Base-by-base conservation (phyloP, 2,797 vertebrate species). In the Antrozous pallidus region DNA sequence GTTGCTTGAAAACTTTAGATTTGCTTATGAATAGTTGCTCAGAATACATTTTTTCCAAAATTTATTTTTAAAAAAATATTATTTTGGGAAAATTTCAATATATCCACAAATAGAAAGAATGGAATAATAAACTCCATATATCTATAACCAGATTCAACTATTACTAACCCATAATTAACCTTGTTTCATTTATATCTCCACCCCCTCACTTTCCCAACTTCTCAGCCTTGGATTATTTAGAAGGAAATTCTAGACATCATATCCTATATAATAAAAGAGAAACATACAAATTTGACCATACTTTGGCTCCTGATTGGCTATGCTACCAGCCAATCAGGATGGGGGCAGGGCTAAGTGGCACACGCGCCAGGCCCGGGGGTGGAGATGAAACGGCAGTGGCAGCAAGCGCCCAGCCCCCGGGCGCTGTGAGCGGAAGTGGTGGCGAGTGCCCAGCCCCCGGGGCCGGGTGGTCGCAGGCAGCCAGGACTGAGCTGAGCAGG, bases 161-260 rank as follows among this genome's bases (percentile, higher is more conserved):
- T 49, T 86, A 86, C 51, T 84, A 56, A 81, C 31, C 61, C 36
- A 42, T 38, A 69, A 65, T 33, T 58, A 42, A 73, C 73, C 26
- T 40, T 65, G 33, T 58, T 38, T 74, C 12, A 49, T 51, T 67
- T 54, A 18, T 26, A 4, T 20, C 5, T 77, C 81, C 2, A 31
- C n/a, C 42, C 22, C 12, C 3, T 40, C 36, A 18, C 22, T 36
- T 63, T 13, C 17, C 51, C 31, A 67, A n/a, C 9, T 81, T 73
- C 83, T 74, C 20, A 58, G 73, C 3, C 49, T 92, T 92, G 22
- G 33, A 56, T 88, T 90, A 71, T 90, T 87, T 96, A 83, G 73
- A 90, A 90, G 26, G 58, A 77, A 84, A 79, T 85, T 95, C 20
- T 40, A 91, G 45, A 88, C 20, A 54, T 75, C 14, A 58, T 69